phyloP scores from a whole-genome alignment of 2,888 invertebrate species.

The Drosophila greeni region DNA sequence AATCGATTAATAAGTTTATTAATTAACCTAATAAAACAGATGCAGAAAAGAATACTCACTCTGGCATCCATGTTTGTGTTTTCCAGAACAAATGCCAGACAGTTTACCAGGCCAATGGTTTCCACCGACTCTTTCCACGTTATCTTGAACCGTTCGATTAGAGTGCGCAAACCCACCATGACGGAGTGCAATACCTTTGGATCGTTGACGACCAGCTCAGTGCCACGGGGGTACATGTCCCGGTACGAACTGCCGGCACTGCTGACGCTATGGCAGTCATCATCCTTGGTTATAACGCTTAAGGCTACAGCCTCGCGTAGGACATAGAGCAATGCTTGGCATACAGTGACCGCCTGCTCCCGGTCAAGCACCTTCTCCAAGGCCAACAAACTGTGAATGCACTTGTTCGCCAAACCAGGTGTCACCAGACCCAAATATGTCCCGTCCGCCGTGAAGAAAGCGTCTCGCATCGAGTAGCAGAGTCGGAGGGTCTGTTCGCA shows the following conservation, averaged over 20 bases:
- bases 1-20: neutral
- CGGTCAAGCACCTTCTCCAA: slow-evolving; percentile 81
- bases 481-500: slow-evolving; percentile 83
- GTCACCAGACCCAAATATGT: slow-evolving; percentile 49
- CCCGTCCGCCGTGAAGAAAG: slow-evolving; percentile 56
- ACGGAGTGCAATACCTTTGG: slow-evolving; percentile 83
- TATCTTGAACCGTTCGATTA: slow-evolving; percentile 85
- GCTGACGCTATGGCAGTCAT: slow-evolving; percentile 51
- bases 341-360: slow-evolving; percentile 82
- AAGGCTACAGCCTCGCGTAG: slow-evolving; percentile 80
- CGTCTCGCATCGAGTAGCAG: slow-evolving; percentile 82
- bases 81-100: slow-evolving; percentile 80
- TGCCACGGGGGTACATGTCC: slow-evolving; percentile 54
- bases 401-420: slow-evolving; percentile 75
- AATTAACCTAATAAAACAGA: too few relatives aligned
- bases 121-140: slow-evolving; percentile 89
- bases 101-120: slow-evolving; percentile 83
- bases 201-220: slow-evolving; percentile 79
- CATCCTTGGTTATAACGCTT: slow-evolving; percentile 36
- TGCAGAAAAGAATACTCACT: slow-evolving; percentile 74
- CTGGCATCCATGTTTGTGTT: slow-evolving; percentile 80
- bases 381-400: slow-evolving; percentile 76
- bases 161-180: slow-evolving; percentile 82
- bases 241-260: slow-evolving; percentile 43
- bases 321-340: slow-evolving; percentile 83